Evolutionary conservation across 2,888 invertebrate species (phyloP).

Genomic region (Ctenicera cuprea): DNA sequence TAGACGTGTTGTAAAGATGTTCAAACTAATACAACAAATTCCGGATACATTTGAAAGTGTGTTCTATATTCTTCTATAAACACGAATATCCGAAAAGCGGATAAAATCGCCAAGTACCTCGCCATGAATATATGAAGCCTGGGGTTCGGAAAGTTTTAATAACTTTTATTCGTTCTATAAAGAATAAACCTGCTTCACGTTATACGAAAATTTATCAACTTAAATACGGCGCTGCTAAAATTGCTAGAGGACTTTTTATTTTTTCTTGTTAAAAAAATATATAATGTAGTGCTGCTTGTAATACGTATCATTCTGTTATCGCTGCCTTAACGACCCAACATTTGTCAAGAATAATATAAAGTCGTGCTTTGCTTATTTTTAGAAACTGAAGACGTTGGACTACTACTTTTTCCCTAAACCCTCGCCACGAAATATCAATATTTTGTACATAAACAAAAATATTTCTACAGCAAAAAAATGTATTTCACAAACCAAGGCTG

Average conservation of each 20-base stretch:
- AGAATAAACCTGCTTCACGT: constrained; percentile 31
- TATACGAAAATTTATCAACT: constrained; percentile 24
- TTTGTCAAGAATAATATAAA: constrained; percentile 10
- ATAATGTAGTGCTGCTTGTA: background rate
- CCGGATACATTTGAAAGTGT: background rate
- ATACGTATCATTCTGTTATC: constrained; percentile 20
- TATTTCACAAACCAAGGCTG: background rate
- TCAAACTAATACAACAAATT: background rate
- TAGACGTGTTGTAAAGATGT: constrained; percentile 9
- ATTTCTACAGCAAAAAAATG: background rate
- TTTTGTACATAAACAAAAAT: background rate
- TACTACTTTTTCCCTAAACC: background rate
- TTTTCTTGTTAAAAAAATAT: background rate
- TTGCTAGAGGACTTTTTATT: background rate
- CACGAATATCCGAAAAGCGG: constrained; percentile 14
- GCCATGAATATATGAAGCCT: constrained; percentile 22
- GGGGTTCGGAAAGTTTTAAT: constrained; percentile 39
- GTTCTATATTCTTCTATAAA: background rate
- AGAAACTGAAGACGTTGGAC: no score
- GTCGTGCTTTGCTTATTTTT: background rate
- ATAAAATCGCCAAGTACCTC: constrained; percentile 32
- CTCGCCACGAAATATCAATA: background rate
- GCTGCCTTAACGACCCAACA: background rate
- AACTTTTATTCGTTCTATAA: constrained; percentile 39
- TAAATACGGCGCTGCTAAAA: constrained; percentile 19